Evolutionary conservation across 2,797 vertebrate genomes (phyloP).

Genomic region (Xyrichtys novacula): DNA sequence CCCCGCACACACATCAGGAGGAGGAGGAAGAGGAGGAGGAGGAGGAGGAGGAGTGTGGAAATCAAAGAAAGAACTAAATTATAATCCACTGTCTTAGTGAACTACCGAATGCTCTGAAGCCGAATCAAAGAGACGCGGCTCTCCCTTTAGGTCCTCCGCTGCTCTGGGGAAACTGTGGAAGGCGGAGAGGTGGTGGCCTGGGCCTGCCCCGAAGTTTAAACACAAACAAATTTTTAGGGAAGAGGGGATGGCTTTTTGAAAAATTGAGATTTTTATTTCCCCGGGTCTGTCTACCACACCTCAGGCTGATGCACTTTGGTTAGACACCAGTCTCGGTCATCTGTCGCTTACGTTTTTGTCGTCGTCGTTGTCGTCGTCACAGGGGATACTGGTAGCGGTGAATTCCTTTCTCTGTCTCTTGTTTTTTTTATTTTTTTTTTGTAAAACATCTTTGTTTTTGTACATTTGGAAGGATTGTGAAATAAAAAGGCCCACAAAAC

Average conservation of each 20-base stretch:
- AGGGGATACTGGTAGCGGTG: constrained; percentile 66
- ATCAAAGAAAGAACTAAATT: constrained; percentile 81
- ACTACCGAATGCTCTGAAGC: constrained; percentile 83
- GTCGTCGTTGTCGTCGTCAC: constrained; percentile 50
- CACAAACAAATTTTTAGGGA: constrained; percentile 68
- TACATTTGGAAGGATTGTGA: constrained; percentile 87
- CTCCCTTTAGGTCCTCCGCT: constrained; percentile 73
- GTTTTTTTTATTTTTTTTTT: constrained; percentile 50
- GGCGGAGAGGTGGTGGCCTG: constrained; percentile 71
- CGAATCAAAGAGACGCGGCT: constrained; percentile 64
- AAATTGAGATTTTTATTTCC: constrained; percentile 73
- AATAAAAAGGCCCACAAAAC: constrained; percentile 88
- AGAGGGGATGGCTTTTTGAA: constrained; percentile 74
- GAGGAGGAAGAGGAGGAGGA: constrained; percentile 39
- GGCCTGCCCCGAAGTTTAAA: constrained; percentile 72
- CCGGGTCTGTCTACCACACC: constrained; percentile 72
- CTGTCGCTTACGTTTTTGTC: constrained; percentile 61
- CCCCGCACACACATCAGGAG: background rate
- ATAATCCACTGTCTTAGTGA: constrained; percentile 84
- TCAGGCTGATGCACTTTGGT: constrained; percentile 83
- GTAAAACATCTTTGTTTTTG: constrained; percentile 84
- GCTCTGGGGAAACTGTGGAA: constrained; percentile 78
- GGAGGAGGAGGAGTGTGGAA: constrained; percentile 52
- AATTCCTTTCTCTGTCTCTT: constrained; percentile 47
- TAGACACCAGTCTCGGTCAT: constrained; percentile 75